Base-by-base conservation (phyloP, 1,140 invertebrate species). In the Apis florea region DNA sequence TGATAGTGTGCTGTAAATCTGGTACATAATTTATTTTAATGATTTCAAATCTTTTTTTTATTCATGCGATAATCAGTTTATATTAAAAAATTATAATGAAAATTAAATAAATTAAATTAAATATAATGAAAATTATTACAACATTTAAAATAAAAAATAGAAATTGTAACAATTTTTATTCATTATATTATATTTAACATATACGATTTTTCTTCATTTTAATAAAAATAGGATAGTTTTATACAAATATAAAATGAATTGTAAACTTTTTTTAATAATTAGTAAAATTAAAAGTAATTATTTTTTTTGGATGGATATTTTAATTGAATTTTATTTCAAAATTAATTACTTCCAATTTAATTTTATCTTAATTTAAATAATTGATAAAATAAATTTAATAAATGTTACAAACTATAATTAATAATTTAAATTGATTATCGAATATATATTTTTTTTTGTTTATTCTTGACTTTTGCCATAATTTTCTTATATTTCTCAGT, bases 21-120 rank as follows among this genome's bases (percentile, higher is more conserved):
- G 92, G 92, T 93, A 93, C 63, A 89, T 91, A 92, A 92, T 93
- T 93, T 92, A 90, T 90, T 92, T 91, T 91, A 87, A 90, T 87
- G 87, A 90, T 90, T 92, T 91, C 84, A 89, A 86, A 56, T 82
- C 70, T 73, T 61, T 59, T 63, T 56, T 63, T 49, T 15, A 69
- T 82, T 75, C 4, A 80, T 74, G 63, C 75, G 75, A 58, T 83
- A 85, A 84, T 88, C 83, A 89, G 84, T 90, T 92, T 90, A 84
- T 89, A 64, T 78, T 79, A n/a, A n/a, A n/a, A n/a, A n/a, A n/a
- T n/a, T n/a, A n/a, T n/a, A n/a, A n/a, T n/a, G n/a, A n/a, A n/a
- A n/a, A n/a, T n/a, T n/a, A n/a, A n/a, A n/a, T n/a, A n/a, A n/a
- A n/a, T n/a, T n/a, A n/a, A n/a, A n/a, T n/a, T n/a, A n/a, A n/a